Conservation (phyloP, 37 sponge, comb jelly and placozoan genomes). For the Beroe forskalii region DNA sequence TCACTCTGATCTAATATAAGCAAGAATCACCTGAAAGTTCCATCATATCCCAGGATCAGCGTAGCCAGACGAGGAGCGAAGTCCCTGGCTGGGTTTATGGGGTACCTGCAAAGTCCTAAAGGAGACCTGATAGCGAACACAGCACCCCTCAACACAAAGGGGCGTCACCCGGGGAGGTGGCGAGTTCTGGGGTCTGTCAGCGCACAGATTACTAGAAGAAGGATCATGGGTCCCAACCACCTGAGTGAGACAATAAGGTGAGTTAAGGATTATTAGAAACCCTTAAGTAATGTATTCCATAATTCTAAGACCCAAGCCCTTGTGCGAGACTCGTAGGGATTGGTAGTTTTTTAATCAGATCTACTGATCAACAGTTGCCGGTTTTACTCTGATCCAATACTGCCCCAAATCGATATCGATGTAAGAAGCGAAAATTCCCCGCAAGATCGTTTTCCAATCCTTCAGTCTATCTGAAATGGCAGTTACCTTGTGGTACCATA, state of each 20-base stretch:
- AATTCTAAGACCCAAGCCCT: no score
- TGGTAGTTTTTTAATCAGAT: no score
- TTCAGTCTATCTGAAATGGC: no score
- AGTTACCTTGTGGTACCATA: no score
- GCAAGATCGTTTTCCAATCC: not conserved
- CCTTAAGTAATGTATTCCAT: no score
- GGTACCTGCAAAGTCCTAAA: conserved; percentile 76
- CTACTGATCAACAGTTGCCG: no score
- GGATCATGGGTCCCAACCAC: conserved; percentile 76
- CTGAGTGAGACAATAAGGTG: conserved; percentile 55
- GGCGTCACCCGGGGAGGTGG: conserved; percentile 68
- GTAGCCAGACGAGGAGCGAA: conserved; percentile 81
- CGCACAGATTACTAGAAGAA: conserved; percentile 75
- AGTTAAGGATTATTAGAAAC: no score
- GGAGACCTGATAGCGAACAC: conserved; percentile 73
- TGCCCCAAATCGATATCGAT: conserved; percentile 61
- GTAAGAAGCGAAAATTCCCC: conserved; percentile 80
- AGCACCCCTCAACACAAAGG: conserved; percentile 72
- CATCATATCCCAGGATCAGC: conserved; percentile 76
- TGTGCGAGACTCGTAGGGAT: no score
- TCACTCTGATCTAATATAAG: not conserved
- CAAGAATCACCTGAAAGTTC: not conserved
- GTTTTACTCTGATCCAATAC: conserved; percentile 74
- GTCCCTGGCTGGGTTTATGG: conserved; percentile 86
- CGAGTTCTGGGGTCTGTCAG: conserved; percentile 72